phyloP scores from a whole-genome alignment of 1,140 invertebrate species.

The Sminthurides bifidus region DNA sequence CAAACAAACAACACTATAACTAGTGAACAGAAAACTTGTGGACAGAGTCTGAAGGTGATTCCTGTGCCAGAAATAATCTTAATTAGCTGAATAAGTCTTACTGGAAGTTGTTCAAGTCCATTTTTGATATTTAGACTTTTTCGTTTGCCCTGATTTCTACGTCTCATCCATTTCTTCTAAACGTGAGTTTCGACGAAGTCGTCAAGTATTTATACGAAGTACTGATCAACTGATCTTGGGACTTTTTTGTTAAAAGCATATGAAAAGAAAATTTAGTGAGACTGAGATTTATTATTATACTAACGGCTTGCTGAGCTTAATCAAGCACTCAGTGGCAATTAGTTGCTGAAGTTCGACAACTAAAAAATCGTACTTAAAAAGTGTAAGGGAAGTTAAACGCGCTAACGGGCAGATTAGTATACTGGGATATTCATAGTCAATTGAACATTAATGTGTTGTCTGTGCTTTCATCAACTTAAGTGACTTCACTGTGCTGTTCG shows the following conservation, averaged over 20 bases:
- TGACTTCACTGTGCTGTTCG: conserved; percentile 9
- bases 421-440: not conserved
- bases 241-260: not conserved
- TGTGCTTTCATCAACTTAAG: conserved; percentile 11
- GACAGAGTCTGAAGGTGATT: no score
- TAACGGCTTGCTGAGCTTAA: not conserved
- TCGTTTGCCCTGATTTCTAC: no score
- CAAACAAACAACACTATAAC: no score
- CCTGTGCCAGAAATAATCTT: no score
- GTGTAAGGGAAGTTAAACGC: not conserved
- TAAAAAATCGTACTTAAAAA: not conserved
- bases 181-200: no score
- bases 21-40: no score
- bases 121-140: not conserved
- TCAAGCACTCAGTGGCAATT: not conserved
- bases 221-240: not conserved
- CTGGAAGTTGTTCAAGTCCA: not conserved
- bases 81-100: not conserved
- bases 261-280: not conserved
- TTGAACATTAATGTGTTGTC: conserved; percentile 4
- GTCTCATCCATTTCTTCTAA: no score
- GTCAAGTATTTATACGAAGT: not conserved
- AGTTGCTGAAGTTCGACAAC: no score
- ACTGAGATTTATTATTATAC: conserved; percentile 5
- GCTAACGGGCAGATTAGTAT: not conserved